Evolutionary conservation across 35 echinoderm and acorn worm species (phyloP).

Genomic region (Strongylocentrotus purpuratus): DNA sequence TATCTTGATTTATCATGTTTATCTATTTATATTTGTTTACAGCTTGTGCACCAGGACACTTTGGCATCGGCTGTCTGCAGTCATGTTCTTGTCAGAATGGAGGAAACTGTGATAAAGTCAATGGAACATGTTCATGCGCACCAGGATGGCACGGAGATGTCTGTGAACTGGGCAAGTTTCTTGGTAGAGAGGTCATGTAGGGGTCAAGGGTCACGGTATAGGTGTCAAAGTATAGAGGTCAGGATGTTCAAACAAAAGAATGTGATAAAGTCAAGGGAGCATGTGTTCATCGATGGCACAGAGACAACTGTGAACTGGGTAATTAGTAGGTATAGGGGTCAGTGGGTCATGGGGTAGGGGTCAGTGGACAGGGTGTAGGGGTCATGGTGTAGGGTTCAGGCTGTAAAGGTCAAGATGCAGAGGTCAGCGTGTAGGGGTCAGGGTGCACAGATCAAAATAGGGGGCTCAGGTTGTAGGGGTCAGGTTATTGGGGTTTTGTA

Average conservation of each 20-base stretch:
- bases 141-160: constrained; percentile 75
- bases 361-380: too few species aligned
- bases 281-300: constrained; percentile 76
- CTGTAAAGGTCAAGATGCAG: too few species aligned
- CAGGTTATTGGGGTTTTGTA: too few species aligned
- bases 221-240: too few species aligned
- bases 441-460: too few species aligned
- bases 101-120: constrained; percentile 63
- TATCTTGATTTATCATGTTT: background rate
- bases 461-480: too few species aligned
- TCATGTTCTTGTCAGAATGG: constrained; percentile 76
- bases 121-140: constrained; percentile 79
- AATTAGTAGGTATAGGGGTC: background rate
- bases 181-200: too few species aligned
- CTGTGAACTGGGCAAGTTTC: constrained; percentile 77
- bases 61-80: constrained; percentile 73
- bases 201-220: too few species aligned
- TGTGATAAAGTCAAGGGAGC: constrained; percentile 73
- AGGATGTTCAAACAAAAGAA: too few species aligned
- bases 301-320: constrained; percentile 73
- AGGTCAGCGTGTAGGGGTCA: too few species aligned
- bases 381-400: too few species aligned
- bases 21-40: constrained; percentile 20
- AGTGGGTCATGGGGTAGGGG: background rate
- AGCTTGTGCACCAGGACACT: constrained; percentile 90